Base-by-base conservation (phyloP, 2,113 vertebrate genomes). In the Corapipo altera region DNA sequence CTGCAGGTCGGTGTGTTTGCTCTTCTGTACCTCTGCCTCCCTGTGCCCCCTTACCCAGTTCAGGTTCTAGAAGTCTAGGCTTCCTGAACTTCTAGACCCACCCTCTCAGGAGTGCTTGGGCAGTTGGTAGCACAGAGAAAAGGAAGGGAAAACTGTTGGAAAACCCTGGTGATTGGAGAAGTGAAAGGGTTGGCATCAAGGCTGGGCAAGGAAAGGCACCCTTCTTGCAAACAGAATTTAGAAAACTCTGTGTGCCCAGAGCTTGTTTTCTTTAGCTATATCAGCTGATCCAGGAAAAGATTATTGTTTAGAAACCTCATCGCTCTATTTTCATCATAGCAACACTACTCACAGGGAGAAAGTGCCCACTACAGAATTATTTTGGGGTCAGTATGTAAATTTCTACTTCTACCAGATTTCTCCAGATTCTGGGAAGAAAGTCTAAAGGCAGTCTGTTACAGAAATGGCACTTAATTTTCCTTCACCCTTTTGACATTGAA, bases 391-490 rank as follows among this genome's bases (percentile, higher is more conserved):
- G 27, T 39, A 14, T 23, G 26, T 61, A 44, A 46, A 27, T 75
- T 92, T 96, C 61, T 93, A 23, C 14, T 93, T 84, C 52, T 86
- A 79, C 48, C 28, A 64, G 18, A 8, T 44, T 80, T 77, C 65
- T 64, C 22, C 43, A 67, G 37, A 69, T 91, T 91, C 61, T 70
- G 85, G n/a, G 35, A 22, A 43, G 23, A 55, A 96, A 72, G 17
- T 72, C 61, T 82, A 77, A 26, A 75, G 46, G 28, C 22, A 58
- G 58, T 51, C 73, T 75, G 3, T 91, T 95, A 52, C 69, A 89
- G 81, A 93, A 95, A 91, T 88, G 33, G 49, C 67, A 61, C 55
- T 96, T 94, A 62, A 49, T 96, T 95, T 94, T 85, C 92, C 54
- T 84, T 92, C 4, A 8, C 86, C 85, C 35, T 84, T 94, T 94